Conservation (phyloP, 2,888 invertebrate species). For the Cheilosia vulpina region DNA sequence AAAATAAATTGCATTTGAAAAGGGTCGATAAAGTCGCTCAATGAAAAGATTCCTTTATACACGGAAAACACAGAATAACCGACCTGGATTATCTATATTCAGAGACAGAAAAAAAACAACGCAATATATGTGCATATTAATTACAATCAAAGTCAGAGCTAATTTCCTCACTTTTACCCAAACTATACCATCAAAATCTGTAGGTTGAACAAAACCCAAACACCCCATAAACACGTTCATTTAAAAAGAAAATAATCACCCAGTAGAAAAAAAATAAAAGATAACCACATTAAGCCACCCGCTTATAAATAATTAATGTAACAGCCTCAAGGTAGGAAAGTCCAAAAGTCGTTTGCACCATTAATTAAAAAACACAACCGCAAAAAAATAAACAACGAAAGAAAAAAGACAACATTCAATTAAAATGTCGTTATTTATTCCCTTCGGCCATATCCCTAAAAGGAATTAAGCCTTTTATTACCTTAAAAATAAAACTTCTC, state of each 20-base stretch:
- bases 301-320: slow-evolving; percentile 4
- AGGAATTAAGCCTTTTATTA: slow-evolving; percentile 18
- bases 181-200: no score
- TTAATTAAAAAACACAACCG: slow-evolving; percentile 25
- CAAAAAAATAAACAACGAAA: neutral
- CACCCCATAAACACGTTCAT: no score
- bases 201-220: no score
- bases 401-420: slow-evolving; percentile 14
- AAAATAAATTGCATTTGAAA: no score
- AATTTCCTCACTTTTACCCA: no score
- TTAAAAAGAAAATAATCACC: neutral
- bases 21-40: no score
- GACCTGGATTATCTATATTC: no score
- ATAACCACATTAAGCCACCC: neutral
- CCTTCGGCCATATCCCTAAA: neutral
- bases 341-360: slow-evolving; percentile 21
- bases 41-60: no score
- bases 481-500: neutral
- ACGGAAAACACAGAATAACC: no score
- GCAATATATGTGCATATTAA: no score
- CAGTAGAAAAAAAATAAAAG: neutral
- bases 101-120: no score
- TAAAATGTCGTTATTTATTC: slow-evolving; percentile 4
- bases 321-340: slow-evolving; percentile 9
- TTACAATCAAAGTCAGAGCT: no score